Conservation (phyloP, 64 coral and sea anemone genomes). For the Montipora foliosa region DNA sequence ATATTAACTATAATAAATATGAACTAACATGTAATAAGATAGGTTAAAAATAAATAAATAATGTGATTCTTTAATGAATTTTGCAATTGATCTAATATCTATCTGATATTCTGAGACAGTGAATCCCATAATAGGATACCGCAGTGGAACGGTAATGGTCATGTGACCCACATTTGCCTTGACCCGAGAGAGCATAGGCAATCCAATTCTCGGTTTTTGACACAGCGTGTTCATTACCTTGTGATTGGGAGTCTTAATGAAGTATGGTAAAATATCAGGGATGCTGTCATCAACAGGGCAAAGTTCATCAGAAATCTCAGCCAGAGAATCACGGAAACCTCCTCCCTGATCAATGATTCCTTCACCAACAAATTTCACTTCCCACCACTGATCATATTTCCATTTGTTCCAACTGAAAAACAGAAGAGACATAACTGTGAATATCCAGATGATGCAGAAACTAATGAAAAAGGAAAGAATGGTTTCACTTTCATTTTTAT, state of each 20-base stretch:
- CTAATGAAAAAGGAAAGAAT: not conserved
- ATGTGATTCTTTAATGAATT: too few species aligned
- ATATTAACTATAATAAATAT: too few species aligned
- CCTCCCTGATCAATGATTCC: slow-evolving; percentile 99
- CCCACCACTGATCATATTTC: slow-evolving; percentile 99
- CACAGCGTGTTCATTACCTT: slow-evolving; percentile 45
- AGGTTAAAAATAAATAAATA: too few species aligned
- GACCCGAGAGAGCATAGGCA: too few species aligned
- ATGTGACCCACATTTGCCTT: too few species aligned
- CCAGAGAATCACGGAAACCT: slow-evolving; percentile 97
- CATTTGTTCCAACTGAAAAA: slow-evolving; percentile 93
- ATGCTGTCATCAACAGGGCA: slow-evolving; percentile 73
- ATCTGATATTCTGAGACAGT: too few species aligned
- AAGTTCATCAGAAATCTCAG: slow-evolving; percentile 92
- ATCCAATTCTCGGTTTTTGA: too few species aligned
- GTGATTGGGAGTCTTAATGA: slow-evolving; percentile 90
- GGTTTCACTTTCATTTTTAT: not conserved
- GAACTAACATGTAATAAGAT: too few species aligned
- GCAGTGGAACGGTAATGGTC: too few species aligned
- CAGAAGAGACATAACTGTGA: not conserved
- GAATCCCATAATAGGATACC: too few species aligned
- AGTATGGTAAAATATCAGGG: slow-evolving; percentile 81
- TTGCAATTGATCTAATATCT: too few species aligned
- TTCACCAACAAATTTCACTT: slow-evolving; percentile 99
- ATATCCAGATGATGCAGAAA: not conserved